Base-by-base conservation (phyloP, 2,113 vertebrate genomes). In the Phaetusa simplex region DNA sequence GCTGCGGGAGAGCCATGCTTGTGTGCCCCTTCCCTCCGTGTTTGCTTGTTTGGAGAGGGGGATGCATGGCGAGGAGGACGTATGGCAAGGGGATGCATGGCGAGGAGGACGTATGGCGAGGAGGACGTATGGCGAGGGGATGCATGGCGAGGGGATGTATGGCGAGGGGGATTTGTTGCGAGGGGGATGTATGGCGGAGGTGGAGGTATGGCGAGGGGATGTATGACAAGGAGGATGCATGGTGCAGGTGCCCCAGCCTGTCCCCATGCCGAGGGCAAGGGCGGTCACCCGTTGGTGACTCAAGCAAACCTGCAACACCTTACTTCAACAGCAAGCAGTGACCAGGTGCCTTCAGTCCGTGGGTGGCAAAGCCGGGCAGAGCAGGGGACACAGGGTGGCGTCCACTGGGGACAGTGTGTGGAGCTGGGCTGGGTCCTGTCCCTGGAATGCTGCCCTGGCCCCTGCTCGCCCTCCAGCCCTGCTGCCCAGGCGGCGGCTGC, bases 1-100 rank as follows among this genome's bases (percentile, higher is more conserved):
- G 38, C 61, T 55, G 69, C 0, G 0, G 70, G 77, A 71, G 11
- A 43, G 13, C 0, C 0, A 15, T 1, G 4, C 3, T 23, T 1
- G 0, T 9, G n/a, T 12, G 6, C 2, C 62, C 56, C 70, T 23
- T 20, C 26, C 50, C 36, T 71, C 30, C 1, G 0, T 1, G 3
- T 18, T 24, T 26, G 42, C 52, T 56, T 29, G 40, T 36, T 59
- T 47, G 69, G 55, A 52, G 82, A 78, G 11, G 22, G 52, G 26
- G 24, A 19, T 42, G 79, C 7, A 16, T 53, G 47, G 47, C 20
- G 20, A 22, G 21, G 47, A 20, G 50, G 29, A 14, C 56, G 30
- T 42, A 26, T 1, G 27, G 62, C 6, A 4, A 40, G 61, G 36
- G 43, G 43, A 43, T 43, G 43, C 16, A 4, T 43, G 27, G 62